These are phyloP conservation scores for Charaxes varanes DNA, from an alignment of 1,140 invertebrate species.

Conservation along the genomic window DNA sequence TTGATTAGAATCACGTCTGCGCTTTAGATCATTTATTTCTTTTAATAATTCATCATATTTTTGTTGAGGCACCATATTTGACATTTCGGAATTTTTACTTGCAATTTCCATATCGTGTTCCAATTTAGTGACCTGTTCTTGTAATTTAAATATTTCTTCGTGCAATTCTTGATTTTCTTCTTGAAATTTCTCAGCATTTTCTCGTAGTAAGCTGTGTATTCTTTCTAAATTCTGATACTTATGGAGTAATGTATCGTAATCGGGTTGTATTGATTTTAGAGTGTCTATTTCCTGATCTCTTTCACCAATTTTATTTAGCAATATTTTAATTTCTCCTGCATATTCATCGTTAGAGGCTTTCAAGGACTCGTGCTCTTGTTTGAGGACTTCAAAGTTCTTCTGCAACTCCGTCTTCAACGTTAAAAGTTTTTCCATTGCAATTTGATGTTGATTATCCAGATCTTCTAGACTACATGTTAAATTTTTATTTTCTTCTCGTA, in stretches of 20 bases:
- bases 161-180: slow-evolving; percentile 71
- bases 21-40: slow-evolving; percentile 59
- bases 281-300: slow-evolving; percentile 61
- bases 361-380: slow-evolving; percentile 73
- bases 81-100: slow-evolving; percentile 32
- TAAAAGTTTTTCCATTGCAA: slow-evolving; percentile 79
- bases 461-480: slow-evolving; percentile 79
- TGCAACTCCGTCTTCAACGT: slow-evolving; percentile 78
- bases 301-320: slow-evolving; percentile 66
- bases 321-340: slow-evolving; percentile 54
- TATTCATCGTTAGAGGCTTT: slow-evolving; percentile 71
- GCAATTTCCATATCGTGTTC: slow-evolving; percentile 57
- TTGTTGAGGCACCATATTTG: slow-evolving; percentile 49
- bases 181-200: slow-evolving; percentile 66
- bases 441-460: slow-evolving; percentile 82
- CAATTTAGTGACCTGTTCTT: slow-evolving; percentile 65
- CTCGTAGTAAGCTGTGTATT: slow-evolving; percentile 55
- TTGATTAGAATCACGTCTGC: slow-evolving; percentile 47
- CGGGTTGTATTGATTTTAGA: slow-evolving; percentile 34
- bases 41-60: slow-evolving; percentile 66
- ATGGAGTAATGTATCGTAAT: slow-evolving; percentile 58
- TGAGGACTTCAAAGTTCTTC: slow-evolving; percentile 75
- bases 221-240: slow-evolving; percentile 70
- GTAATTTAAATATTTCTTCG: slow-evolving; percentile 68
- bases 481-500: slow-evolving; percentile 74